Percentiles rank a stretch among this genome's conserved stretches.
Evolutionary conservation across 1,140 invertebrate genomes (phyloP).

Genomic region (Cataglyphis hispanica): DNA sequence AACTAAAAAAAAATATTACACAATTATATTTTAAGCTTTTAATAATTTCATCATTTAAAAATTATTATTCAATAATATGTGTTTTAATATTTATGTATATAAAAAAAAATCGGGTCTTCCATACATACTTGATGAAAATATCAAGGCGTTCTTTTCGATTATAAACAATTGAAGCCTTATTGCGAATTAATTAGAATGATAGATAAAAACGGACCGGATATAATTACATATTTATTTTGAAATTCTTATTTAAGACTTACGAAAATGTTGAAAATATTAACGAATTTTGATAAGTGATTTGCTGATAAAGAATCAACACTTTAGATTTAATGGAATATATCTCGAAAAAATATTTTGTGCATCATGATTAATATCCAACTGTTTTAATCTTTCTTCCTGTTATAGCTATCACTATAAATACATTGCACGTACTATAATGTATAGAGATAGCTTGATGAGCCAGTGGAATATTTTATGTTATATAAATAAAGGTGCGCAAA

Average conservation of each 20-base stretch:
- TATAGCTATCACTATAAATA: background rate
- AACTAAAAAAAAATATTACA: background rate
- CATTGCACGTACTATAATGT: background rate
- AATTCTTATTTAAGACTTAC: background rate
- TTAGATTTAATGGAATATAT: background rate
- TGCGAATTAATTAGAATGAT: background rate
- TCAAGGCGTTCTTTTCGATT: background rate
- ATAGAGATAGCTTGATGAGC: background rate
- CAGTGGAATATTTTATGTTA: slow-evolving; percentile 7
- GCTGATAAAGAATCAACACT: background rate
- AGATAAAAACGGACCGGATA: too few relatives aligned
- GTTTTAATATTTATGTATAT: too few relatives aligned
- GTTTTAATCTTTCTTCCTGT: background rate
- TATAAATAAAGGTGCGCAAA: slow-evolving; percentile 6
- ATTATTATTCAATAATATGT: too few relatives aligned
- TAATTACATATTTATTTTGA: too few relatives aligned
- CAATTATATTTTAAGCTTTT: too few relatives aligned
- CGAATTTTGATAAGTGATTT: background rate
- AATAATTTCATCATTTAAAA: too few relatives aligned
- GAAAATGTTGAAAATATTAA: slow-evolving; percentile 3
- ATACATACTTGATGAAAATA: too few relatives aligned
- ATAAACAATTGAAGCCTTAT: background rate
- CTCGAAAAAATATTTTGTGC: background rate
- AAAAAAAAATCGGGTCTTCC: too few relatives aligned
- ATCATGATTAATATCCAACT: background rate